Conservation (phyloP, 1,140 invertebrate species). For the Euwallacea fornicatus region DNA sequence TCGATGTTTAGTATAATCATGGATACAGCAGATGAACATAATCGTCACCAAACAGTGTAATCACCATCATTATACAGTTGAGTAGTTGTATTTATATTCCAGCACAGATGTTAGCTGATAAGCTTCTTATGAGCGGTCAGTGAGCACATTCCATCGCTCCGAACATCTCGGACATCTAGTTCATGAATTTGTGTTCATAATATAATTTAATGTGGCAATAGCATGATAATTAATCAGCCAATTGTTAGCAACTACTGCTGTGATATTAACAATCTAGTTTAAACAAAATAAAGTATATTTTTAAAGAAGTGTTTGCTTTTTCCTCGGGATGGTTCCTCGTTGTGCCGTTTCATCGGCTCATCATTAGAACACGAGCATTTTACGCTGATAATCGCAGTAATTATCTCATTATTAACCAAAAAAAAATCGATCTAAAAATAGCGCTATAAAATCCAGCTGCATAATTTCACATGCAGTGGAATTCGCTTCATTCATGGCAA, state of each 20-base stretch:
- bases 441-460: conserved; percentile 20
- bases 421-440: conserved; percentile 15
- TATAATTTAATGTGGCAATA: background rate
- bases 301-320: conserved; percentile 15
- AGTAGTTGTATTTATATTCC: conserved; percentile 43
- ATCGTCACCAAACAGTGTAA: background rate
- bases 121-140: background rate
- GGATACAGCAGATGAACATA: background rate
- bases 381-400: too few species aligned
- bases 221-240: conserved; percentile 18
- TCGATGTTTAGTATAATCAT: background rate
- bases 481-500: conserved; percentile 37
- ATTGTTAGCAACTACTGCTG: conserved; percentile 46
- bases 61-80: conserved; percentile 28
- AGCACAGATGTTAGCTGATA: background rate
- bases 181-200: conserved; percentile 5
- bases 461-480: conserved; percentile 28
- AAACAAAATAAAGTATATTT: conserved; percentile 26
- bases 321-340: too few species aligned
- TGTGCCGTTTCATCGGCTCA: too few species aligned
- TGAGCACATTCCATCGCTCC: background rate
- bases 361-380: too few species aligned
- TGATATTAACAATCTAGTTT: conserved; percentile 38
- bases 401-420: too few species aligned
- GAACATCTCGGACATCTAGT: background rate